Evolutionary conservation across 2,797 vertebrate species (phyloP), one percentile per base, ranked within the genome.

Genomic region (Hippocampus kuda): DNA sequence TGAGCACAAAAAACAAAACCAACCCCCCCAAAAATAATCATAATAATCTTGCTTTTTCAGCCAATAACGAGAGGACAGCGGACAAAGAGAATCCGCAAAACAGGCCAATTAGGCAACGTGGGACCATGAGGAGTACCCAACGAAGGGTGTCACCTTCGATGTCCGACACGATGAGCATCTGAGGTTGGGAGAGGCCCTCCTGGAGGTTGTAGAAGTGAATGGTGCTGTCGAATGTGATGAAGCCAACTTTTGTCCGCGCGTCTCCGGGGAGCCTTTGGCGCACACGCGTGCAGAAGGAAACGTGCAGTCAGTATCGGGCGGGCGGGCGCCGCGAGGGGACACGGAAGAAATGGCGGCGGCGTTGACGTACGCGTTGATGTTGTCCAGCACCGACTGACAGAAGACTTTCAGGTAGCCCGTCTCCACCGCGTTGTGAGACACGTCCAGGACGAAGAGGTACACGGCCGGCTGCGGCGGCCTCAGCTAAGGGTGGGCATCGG

Each of bases 201-300:
- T 98, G 96, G 71, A 98, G 94, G 84, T 95, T 95, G 89, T 98
- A 98, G 91, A 98, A 98, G 84, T 98, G 96, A 88, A 98, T 93
- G 85, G 94, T 96, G 89, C 95, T 98, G 88, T 98, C 95, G 80
- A 97, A 98, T 0, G 96, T 98, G 89, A 98, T 93, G 84, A 98
- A 97, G 80, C 96, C 96, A 53, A 98, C 92, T 87, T 97, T 98
- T 79, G 94, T 98, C 85, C 96, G 91, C 2, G 95, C 91, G 87
- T 98, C 97, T 81, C 96, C 96, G 71, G 96, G 96, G 85, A 98
- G 93, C 87, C 96, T 98, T 59, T 27, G 30, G 10, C 22, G 18
- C 27, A 1, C 15, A 20, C 13, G 16, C 27, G 0, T 9, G 30
- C 22, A 49, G 16, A 75, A 1, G 67, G 5, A 73, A 13, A 27